phyloP scores from a whole-genome alignment of 2,888 invertebrate species.

The Meta bourneti region DNA sequence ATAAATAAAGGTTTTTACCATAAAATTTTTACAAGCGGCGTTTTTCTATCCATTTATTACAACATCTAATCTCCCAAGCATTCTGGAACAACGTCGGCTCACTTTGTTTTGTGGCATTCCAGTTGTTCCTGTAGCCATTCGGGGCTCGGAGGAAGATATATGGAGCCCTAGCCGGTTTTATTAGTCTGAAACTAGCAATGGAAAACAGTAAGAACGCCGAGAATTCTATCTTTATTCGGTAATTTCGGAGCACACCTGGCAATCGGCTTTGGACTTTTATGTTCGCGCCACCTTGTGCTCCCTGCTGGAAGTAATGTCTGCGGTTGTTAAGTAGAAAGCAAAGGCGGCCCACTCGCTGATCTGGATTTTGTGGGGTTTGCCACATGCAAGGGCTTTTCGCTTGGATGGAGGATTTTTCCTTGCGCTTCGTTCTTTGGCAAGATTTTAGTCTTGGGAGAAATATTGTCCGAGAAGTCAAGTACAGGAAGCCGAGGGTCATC shows the following conservation, averaged over 20 bases:
- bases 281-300: conserved; percentile 75
- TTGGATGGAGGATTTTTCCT: conserved; percentile 16
- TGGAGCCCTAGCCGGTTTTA: conserved; percentile 72
- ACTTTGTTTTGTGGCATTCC: conserved; percentile 76
- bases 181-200: conserved; percentile 75
- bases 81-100: conserved; percentile 60
- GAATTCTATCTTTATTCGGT: conserved; percentile 76
- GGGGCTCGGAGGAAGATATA: conserved; percentile 60
- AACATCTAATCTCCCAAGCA: conserved; percentile 68
- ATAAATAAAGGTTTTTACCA: conserved; percentile 60
- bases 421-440: too few species aligned
- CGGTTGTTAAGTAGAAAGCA: conserved; percentile 76
- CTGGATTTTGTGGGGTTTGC: conserved; percentile 43
- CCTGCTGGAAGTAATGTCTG: conserved; percentile 76
- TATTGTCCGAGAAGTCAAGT: too few species aligned
- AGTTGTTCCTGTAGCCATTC: conserved; percentile 60
- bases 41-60: conserved; percentile 74
- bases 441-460: too few species aligned
- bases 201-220: conserved; percentile 74
- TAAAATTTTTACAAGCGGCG: conserved; percentile 74
- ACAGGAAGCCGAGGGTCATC: too few species aligned
- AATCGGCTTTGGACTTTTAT: conserved; percentile 76
- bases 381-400: conserved; percentile 9
- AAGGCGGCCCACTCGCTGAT: conserved; percentile 74
- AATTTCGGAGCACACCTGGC: conserved; percentile 74